Conservation (phyloP, 2,797 vertebrate genomes). For the Macropus fuliginosus region DNA sequence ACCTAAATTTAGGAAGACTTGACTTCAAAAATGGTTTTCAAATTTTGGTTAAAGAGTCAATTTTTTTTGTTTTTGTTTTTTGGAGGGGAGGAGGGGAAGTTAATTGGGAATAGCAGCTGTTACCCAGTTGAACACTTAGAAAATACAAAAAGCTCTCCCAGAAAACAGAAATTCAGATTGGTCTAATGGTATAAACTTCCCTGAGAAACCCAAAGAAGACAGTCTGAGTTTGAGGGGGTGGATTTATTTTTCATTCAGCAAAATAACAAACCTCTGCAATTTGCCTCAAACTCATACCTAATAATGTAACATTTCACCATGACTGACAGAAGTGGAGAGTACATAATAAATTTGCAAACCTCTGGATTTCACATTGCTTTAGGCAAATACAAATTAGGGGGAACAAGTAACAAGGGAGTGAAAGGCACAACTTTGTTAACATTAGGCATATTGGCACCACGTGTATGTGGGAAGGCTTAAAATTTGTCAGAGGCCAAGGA, state of each 20-base stretch:
- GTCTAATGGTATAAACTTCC: not conserved
- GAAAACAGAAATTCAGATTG: not conserved
- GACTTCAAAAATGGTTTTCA: not conserved
- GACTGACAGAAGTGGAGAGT: not conserved
- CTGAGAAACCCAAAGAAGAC: not conserved
- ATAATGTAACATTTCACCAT: not conserved
- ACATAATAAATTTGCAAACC: not conserved
- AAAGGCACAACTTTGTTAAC: rapidly evolving
- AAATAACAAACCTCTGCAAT: conserved; percentile 40
- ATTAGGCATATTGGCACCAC: not conserved
- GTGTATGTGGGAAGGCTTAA: not conserved
- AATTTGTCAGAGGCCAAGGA: conserved; percentile 43
- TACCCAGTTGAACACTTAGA: not conserved
- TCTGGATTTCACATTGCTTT: not conserved
- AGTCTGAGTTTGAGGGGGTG: not conserved
- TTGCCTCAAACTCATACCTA: conserved; percentile 50
- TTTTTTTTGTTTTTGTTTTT: not conserved
- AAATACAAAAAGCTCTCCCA: not conserved
- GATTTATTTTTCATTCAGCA: not conserved
- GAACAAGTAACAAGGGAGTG: not conserved
- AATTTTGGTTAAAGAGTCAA: not conserved
- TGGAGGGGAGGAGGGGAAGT: not conserved
- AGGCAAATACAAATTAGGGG: conserved; percentile 29
- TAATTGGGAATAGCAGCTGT: not conserved
- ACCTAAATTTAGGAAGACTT: not conserved